phyloP scores from a whole-genome alignment of 2,888 invertebrate species.

The Erebia ligea region DNA sequence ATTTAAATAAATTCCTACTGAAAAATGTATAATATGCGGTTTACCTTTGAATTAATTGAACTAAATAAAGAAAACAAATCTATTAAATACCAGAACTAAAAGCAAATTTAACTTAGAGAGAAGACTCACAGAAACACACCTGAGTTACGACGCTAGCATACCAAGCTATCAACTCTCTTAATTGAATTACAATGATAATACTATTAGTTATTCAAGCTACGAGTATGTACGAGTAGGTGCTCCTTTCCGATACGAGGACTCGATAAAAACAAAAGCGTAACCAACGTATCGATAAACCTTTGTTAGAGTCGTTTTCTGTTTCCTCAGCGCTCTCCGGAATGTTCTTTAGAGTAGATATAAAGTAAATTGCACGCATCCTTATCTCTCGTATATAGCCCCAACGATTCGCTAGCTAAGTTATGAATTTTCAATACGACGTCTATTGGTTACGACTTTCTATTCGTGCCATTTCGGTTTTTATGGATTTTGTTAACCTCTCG shows the following conservation, averaged over 20 bases:
- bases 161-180: slow-evolving; percentile 7
- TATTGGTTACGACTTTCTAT: slow-evolving; percentile 23
- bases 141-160: slow-evolving; percentile 1
- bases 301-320: slow-evolving; percentile 53
- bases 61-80: not conserved
- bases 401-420: slow-evolving; percentile 26
- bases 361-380: slow-evolving; percentile 67
- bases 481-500: slow-evolving; percentile 3
- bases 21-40: too few species aligned
- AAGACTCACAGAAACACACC: not conserved
- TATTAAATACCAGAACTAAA: not conserved
- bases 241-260: not conserved
- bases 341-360: slow-evolving; percentile 49
- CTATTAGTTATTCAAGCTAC: not conserved
- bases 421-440: slow-evolving; percentile 30
- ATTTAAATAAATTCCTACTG: too few species aligned
- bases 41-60: not conserved
- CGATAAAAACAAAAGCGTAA: slow-evolving; percentile 37
- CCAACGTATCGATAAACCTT: slow-evolving; percentile 61
- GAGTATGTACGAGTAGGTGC: not conserved
- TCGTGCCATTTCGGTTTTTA: slow-evolving; percentile 12
- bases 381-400: slow-evolving; percentile 47
- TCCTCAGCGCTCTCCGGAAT: slow-evolving; percentile 46
- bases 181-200: slow-evolving; percentile 5
- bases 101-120: not conserved